phyloP scores from a whole-genome alignment of 2,113 vertebrate genomes.

The Larimichthys crocea region DNA sequence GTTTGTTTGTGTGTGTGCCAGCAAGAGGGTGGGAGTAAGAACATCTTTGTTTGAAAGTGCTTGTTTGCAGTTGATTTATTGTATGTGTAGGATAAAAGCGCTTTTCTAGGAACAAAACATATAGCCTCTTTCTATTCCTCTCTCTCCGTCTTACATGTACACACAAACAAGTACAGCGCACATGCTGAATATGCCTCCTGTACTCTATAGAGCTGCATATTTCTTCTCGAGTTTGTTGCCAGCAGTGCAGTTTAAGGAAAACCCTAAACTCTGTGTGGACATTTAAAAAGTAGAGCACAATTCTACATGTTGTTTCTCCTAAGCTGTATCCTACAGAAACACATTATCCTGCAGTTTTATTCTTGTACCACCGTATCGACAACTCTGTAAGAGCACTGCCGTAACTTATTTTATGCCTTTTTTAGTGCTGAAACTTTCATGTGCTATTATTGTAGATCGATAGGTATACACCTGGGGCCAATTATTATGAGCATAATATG shows the following conservation, averaged over 20 bases:
- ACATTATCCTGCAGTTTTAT: slow-evolving; percentile 33
- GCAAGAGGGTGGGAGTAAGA: slow-evolving; percentile 37
- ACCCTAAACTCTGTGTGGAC: slow-evolving; percentile 4
- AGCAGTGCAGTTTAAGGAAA: slow-evolving; percentile 29
- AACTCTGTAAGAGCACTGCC: background rate
- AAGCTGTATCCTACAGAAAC: slow-evolving; percentile 31
- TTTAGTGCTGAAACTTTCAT: slow-evolving; percentile 5
- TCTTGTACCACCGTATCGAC: slow-evolving; percentile 27
- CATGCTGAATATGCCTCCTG: slow-evolving; percentile 45
- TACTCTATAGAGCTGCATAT: slow-evolving; percentile 12
- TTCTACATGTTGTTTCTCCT: slow-evolving; percentile 28
- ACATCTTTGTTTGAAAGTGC: slow-evolving; percentile 39
- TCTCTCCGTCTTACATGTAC: slow-evolving; percentile 28
- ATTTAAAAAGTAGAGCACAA: slow-evolving; percentile 24
- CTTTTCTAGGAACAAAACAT: slow-evolving; percentile 56
- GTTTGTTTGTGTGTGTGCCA: slow-evolving; percentile 3
- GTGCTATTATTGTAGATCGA: slow-evolving; percentile 2
- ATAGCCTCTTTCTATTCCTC: slow-evolving; percentile 2
- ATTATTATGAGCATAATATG: background rate
- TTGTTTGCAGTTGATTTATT: slow-evolving; percentile 65
- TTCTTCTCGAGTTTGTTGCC: slow-evolving; percentile 38
- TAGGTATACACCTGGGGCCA: background rate
- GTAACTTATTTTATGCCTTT: slow-evolving; percentile 6
- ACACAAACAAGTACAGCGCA: slow-evolving; percentile 35
- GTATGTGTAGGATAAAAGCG: slow-evolving; percentile 56